phyloP scores from a whole-genome alignment of 2,888 invertebrate species.

The Agrilus cyanescens region DNA sequence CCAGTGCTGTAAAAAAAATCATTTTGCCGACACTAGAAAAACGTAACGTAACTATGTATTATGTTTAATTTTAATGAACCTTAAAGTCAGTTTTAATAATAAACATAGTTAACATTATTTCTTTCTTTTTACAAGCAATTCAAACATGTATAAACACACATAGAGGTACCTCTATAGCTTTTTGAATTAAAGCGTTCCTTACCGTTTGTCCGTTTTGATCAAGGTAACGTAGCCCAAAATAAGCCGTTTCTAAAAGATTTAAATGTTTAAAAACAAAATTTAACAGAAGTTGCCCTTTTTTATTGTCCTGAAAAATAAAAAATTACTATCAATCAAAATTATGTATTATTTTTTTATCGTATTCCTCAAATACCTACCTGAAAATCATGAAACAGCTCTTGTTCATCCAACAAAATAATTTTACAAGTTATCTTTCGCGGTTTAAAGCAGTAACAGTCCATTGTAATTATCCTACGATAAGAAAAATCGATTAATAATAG shows the following conservation, averaged over 20 bases:
- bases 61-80: constrained; percentile 2
- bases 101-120: neutral
- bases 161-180: too few species aligned
- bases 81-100: neutral
- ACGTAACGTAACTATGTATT: neutral
- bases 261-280: constrained; percentile 88
- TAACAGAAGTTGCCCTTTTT: constrained; percentile 77
- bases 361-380: constrained; percentile 48
- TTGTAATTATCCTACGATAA: constrained; percentile 8
- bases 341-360: constrained; percentile 1
- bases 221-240: constrained; percentile 88
- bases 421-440: constrained; percentile 47
- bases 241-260: constrained; percentile 89
- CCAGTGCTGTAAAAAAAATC: constrained; percentile 66
- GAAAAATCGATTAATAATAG: too few species aligned
- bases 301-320: constrained; percentile 65
- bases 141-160: neutral
- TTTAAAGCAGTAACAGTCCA: constrained; percentile 35
- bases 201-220: constrained; percentile 92
- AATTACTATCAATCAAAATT: constrained; percentile 5
- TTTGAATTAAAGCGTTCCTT: constrained; percentile 30
- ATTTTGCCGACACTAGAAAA: constrained; percentile 2
- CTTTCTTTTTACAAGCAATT: constrained; percentile 2
- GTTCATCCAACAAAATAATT: constrained; percentile 79
- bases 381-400: constrained; percentile 80